Percentiles rank a stretch among this genome's conserved stretches.
Conservation (phyloP, 2,888 invertebrate genomes). For the Acleris emargana region DNA sequence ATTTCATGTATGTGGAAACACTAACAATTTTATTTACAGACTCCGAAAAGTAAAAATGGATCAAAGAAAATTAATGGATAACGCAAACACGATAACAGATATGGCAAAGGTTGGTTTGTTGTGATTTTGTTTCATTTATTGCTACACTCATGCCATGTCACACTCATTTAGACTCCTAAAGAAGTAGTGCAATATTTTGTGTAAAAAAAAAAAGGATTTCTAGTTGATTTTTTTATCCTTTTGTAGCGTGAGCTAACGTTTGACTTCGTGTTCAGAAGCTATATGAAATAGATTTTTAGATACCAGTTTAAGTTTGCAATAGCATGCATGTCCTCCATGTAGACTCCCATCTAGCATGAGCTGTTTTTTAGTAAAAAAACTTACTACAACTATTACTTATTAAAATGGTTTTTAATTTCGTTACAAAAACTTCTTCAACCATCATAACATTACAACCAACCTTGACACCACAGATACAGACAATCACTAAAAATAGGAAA, state of each 20-base stretch:
- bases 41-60: conserved; percentile 99
- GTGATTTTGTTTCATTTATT: conserved; percentile 47
- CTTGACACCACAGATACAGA: conserved; percentile 40
- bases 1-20: neutral
- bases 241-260: neutral
- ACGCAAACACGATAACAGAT: conserved; percentile 99
- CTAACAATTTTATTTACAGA: conserved; percentile 81
- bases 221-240: neutral
- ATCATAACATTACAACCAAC: conserved; percentile 40
- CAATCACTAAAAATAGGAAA: conserved; percentile 48
- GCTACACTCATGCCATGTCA: conserved; percentile 72
- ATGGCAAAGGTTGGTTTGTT: conserved; percentile 96
- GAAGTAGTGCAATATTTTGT: conserved; percentile 10
- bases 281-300: conserved; percentile 2
- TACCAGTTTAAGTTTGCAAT: conserved; percentile 18
- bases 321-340: conserved; percentile 29
- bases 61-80: conserved; percentile 99
- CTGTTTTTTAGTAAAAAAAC: conserved; percentile 11
- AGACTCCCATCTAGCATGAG: conserved; percentile 31
- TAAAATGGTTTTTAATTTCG: too few relatives aligned
- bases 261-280: neutral
- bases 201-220: neutral
- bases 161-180: conserved; percentile 66
- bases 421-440: conserved; percentile 35
- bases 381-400: neutral